phyloP scores from a whole-genome alignment of 1,140 invertebrate genomes.

The Euglossa dilemma region DNA sequence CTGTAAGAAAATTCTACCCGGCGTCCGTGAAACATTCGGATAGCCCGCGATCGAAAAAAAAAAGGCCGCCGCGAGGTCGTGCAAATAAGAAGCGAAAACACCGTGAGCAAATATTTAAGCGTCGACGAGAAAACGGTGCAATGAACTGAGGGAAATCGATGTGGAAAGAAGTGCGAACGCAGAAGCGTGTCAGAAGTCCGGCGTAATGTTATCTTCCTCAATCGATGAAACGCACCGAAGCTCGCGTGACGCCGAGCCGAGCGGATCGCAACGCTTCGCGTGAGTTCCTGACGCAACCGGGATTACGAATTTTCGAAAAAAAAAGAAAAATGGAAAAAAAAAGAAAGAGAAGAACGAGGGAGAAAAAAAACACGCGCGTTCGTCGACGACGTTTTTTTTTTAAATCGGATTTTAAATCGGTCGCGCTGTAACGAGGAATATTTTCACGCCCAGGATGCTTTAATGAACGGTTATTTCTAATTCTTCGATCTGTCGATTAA shows the following conservation, averaged over 20 bases:
- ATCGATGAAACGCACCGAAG: conserved; percentile 31
- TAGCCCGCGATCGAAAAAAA: not conserved
- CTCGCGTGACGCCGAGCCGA: conserved; percentile 27
- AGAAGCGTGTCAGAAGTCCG: conserved; percentile 51
- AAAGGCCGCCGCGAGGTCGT: not conserved
- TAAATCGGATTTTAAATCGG: no score
- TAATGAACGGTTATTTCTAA: no score
- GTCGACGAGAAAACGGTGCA: conserved; percentile 56
- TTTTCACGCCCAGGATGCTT: no score
- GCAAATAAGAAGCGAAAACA: conserved; percentile 39
- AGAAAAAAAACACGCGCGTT: no score
- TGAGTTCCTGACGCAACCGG: not conserved
- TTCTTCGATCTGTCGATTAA: no score
- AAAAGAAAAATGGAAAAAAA: no score
- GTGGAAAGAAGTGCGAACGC: conserved; percentile 28
- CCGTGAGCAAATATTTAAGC: conserved; percentile 27
- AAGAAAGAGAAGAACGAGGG: no score
- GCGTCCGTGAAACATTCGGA: not conserved
- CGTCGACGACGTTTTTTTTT: no score
- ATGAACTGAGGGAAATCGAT: conserved; percentile 54
- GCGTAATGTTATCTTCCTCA: conserved; percentile 32
- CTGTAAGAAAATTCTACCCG: not conserved
- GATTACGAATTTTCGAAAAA: conserved; percentile 6
- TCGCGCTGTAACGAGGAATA: no score
- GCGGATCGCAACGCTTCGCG: conserved; percentile 7